Conservation (phyloP, 1,140 invertebrate genomes). For the Drosophila pallidifrons region DNA sequence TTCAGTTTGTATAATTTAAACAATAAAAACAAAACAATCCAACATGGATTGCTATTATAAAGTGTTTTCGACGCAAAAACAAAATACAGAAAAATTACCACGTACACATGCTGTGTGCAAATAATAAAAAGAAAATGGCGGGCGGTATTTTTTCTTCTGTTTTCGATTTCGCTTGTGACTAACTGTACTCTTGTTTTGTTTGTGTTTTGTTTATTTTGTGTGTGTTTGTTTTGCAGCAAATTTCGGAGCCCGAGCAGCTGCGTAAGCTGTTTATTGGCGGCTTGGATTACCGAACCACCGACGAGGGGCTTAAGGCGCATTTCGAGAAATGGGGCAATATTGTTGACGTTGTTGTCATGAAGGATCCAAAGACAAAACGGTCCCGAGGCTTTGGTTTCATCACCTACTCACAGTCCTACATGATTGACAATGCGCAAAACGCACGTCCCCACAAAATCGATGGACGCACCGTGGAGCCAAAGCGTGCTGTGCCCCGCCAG, state of each 20-base stretch:
- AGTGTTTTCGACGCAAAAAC: background rate
- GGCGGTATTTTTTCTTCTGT: slow-evolving; percentile 58
- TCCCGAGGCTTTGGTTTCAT: slow-evolving; percentile 99
- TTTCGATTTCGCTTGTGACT: slow-evolving; percentile 57
- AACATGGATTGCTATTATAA: background rate
- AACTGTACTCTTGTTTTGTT: slow-evolving; percentile 45
- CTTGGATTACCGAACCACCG: slow-evolving; percentile 97
- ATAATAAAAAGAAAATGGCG: slow-evolving; percentile 74
- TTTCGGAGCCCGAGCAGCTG: slow-evolving; percentile 95
- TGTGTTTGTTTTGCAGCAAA: slow-evolving; percentile 43
- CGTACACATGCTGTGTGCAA: slow-evolving; percentile 42
- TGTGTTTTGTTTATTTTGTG: slow-evolving; percentile 18
- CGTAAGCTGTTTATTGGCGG: slow-evolving; percentile 99
- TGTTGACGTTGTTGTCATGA: slow-evolving; percentile 99
- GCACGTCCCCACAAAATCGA: slow-evolving; percentile 91
- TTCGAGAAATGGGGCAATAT: slow-evolving; percentile 99
- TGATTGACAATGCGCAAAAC: slow-evolving; percentile 98
- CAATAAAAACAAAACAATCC: background rate
- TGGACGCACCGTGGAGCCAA: slow-evolving; percentile 96
- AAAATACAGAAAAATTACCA: slow-evolving; percentile 17
- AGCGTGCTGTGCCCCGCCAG: slow-evolving; percentile 97
- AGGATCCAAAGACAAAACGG: slow-evolving; percentile 96
- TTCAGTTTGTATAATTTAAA: background rate
- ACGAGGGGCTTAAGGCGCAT: slow-evolving; percentile 96
- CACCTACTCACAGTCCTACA: slow-evolving; percentile 95